These are phyloP conservation scores for Drosophila navojoa DNA, from an alignment of 1,140 invertebrate genomes.

Conservation along the genomic window DNA sequence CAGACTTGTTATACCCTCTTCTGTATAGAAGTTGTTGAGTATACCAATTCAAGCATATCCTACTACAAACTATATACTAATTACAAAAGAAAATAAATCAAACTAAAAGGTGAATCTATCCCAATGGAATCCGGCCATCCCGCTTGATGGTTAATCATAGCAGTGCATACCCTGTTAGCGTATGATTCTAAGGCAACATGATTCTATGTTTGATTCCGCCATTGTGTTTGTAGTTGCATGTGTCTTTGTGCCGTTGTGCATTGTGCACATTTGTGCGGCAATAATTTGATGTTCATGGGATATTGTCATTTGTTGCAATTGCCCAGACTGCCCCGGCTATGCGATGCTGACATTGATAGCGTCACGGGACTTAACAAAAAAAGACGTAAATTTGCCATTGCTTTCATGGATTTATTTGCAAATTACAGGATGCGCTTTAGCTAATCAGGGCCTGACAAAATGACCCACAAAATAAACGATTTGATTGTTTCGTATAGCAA, in stretches of 20 bases:
- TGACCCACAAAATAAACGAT: conserved; percentile 72
- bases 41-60: background rate
- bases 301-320: conserved; percentile 55
- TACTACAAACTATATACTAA: background rate
- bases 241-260: conserved; percentile 13
- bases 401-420: conserved; percentile 21
- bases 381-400: conserved; percentile 15
- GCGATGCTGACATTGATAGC: conserved; percentile 12
- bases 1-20: background rate
- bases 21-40: background rate
- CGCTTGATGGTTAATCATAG: background rate
- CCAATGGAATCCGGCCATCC: background rate
- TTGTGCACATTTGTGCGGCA: conserved; percentile 56
- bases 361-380: conserved; percentile 8
- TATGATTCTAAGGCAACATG: background rate
- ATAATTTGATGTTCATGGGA: conserved; percentile 64
- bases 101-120: no score
- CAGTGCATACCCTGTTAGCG: background rate
- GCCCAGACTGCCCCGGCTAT: conserved; percentile 3
- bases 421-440: background rate
- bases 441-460: conserved; percentile 62
- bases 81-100: background rate
- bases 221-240: background rate
- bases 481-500: conserved; percentile 62
- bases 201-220: conserved; percentile 8